Base-by-base conservation (phyloP, 53 echinoderm and acorn worm genomes). In the Zoroaster sp. region DNA sequence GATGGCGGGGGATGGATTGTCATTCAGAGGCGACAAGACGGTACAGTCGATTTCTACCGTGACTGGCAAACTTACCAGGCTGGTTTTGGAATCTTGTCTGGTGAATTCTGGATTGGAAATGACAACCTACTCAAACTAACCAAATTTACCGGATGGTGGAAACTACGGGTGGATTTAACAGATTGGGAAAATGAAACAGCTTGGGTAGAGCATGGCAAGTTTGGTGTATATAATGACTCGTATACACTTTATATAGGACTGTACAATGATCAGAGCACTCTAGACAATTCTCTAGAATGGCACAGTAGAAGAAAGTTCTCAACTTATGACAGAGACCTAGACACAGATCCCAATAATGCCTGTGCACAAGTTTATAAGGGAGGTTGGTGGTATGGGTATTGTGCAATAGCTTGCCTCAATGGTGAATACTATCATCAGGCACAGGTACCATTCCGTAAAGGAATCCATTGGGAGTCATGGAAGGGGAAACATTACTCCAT, bases 11-110 rank as follows among this genome's bases (percentile, higher is more conserved):
- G 63, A 9, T 59, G 63, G 63, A 59, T 59, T 21, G 73, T 73
- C 73, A 39, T 73, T 5, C 73, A 73, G 73, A 73, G 73, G 43
- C 73, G 73, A 37, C 42, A 42, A 40, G 73, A 73, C 23, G 73
- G 73, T 28, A 37, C 73, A 0, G 42, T 73, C 8, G 63, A 28
- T 28, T 59, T 59, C 63, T 59, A 59, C 63, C 63, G 63, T 11
- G 63, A 59, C 63, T 75, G 53, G 77, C 51, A 52, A n/a, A 77
- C 77, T 8, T 77, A 77, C 53, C 33, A 51, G 51, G 77, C 77
- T 35, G 77, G 77, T 14, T 77, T 77, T 35, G 77, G 77, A 18
- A 53, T 33, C 35, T n/a, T 77, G 51, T 77, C 75, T 11, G 33
- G 32, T 0, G 75, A 75, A 44, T 45, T 75, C 75, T 75, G 75